phyloP scores from a whole-genome alignment of 2,113 vertebrate genomes.

The Myotis lucifugus region DNA sequence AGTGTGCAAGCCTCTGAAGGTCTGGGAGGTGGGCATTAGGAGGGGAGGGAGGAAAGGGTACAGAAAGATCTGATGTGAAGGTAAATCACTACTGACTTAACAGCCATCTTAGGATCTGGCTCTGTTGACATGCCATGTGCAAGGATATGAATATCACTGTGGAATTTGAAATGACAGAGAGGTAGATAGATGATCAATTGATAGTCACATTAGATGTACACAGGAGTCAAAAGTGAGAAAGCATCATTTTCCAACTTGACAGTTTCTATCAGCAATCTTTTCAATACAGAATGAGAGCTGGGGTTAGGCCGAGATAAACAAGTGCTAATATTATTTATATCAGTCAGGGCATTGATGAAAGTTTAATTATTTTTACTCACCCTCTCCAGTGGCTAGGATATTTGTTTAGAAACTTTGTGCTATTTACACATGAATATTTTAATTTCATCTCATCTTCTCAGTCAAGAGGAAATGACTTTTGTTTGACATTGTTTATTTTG shows the following conservation, averaged over 20 bases:
- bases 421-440: not conserved
- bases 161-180: not conserved
- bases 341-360: not conserved
- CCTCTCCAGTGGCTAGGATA: not conserved
- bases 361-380: conserved; percentile 27
- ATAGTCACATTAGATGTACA: not conserved
- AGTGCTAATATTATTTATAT: conserved; percentile 5
- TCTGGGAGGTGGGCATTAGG: not conserved
- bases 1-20: not conserved
- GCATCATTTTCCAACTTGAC: not conserved
- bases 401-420: not conserved
- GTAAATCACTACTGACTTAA: not conserved
- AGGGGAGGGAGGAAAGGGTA: accelerated
- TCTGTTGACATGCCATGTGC: not conserved
- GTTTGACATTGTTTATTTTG: conserved; percentile 13
- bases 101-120: not conserved
- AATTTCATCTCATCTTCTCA: not conserved
- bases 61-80: not conserved
- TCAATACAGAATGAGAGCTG: not conserved
- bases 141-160: not conserved
- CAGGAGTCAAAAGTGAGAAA: not conserved
- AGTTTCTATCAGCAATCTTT: not conserved
- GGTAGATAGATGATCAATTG: not conserved
- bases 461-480: not conserved
- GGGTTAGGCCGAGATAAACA: not conserved